These are phyloP conservation scores for Platycheirus rosarum DNA, from an alignment of 2,888 invertebrate species.

Conservation along the genomic window DNA sequence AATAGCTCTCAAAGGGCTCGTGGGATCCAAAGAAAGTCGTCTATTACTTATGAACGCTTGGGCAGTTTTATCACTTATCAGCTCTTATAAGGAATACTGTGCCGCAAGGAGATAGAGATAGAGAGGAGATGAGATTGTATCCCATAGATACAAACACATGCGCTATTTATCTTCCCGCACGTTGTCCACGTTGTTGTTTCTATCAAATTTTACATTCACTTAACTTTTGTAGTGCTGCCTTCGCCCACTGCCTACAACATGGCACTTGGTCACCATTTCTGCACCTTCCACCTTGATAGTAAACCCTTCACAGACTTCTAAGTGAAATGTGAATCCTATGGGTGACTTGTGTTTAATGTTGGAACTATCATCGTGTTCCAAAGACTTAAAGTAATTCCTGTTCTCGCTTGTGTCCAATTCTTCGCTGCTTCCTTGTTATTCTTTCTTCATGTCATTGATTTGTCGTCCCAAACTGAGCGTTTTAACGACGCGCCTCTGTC, in stretches of 20 bases:
- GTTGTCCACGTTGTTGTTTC: constrained; percentile 23
- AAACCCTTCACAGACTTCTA: constrained; percentile 12
- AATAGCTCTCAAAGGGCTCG: too few relatives aligned
- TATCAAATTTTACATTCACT: constrained; percentile 48
- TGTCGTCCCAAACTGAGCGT: constrained; percentile 37
- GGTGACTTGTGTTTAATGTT: constrained; percentile 37
- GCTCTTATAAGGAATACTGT: too few relatives aligned
- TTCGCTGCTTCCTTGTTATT: constrained; percentile 30
- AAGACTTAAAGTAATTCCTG: constrained; percentile 54
- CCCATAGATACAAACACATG: constrained; percentile 16
- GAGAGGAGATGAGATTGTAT: constrained; percentile 50
- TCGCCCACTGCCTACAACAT: constrained; percentile 41
- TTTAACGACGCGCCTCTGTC: not conserved
- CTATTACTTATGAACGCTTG: constrained; percentile 39
- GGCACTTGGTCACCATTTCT: not conserved
- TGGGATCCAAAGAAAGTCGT: too few relatives aligned
- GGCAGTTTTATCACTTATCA: constrained; percentile 17
- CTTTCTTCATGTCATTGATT: constrained; percentile 48
- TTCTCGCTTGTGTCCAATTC: constrained; percentile 33
- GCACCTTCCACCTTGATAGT: not conserved
- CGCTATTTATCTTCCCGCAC: constrained; percentile 40
- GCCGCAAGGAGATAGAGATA: too few relatives aligned
- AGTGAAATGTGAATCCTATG: constrained; percentile 68
- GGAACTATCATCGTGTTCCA: constrained; percentile 44
- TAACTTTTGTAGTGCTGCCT: constrained; percentile 42